A percentile compares a stretch with the other conserved stretches of the same genome.
Evolutionary conservation across 2,113 vertebrate species (phyloP).

Genomic region (Atherinomorus stipes): DNA sequence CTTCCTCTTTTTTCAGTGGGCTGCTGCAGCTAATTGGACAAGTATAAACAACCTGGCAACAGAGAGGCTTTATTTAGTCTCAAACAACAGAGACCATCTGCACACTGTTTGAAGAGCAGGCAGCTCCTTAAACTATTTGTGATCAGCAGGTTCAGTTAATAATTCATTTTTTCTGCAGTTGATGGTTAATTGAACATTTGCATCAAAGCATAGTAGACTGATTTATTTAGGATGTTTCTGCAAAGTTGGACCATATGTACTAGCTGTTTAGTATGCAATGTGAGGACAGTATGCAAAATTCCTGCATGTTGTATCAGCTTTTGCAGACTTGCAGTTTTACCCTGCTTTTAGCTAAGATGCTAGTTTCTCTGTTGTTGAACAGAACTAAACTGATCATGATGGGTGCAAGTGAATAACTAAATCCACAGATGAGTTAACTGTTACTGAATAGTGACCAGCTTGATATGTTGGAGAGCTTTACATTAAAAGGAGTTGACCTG

Average conservation of each 20-base stretch:
- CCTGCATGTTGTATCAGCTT: neutral
- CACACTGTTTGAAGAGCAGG: neutral
- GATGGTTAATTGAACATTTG: conserved; percentile 14
- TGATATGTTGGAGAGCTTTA: conserved; percentile 3
- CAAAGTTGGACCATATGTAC: conserved; percentile 1
- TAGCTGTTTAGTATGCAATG: neutral
- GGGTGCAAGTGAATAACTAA: neutral
- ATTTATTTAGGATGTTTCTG: conserved; percentile 6
- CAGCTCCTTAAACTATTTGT: conserved; percentile 4
- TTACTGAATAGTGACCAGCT: neutral
- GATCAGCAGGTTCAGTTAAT: conserved; percentile 10
- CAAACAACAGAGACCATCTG: conserved; percentile 16
- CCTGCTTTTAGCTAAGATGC: neutral
- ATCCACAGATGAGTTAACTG: neutral
- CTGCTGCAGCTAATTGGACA: conserved; percentile 38
- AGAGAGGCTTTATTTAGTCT: conserved; percentile 63
- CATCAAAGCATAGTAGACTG: neutral
- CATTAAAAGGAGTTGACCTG: conserved; percentile 24
- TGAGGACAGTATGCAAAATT: neutral
- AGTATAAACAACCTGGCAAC: conserved; percentile 60
- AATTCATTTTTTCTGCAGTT: conserved; percentile 6
- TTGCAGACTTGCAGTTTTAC: neutral
- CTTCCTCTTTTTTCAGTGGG: conserved; percentile 12
- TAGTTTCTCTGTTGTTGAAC: neutral
- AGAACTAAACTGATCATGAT: neutral